These are phyloP conservation scores for Mylabris sibirica DNA, from an alignment of 2,888 invertebrate genomes.

Conservation along the genomic window DNA sequence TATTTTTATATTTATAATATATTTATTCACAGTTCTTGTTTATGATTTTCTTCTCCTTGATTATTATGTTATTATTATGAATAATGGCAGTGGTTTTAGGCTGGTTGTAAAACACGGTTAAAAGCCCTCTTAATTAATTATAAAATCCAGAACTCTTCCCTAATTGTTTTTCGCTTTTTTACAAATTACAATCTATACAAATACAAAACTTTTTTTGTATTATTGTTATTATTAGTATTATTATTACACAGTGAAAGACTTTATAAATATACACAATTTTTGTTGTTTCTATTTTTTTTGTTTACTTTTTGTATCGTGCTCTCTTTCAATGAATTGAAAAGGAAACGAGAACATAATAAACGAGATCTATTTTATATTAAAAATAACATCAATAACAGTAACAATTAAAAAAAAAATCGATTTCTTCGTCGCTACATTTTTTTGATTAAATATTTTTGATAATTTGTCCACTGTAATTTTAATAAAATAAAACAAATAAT, in stretches of 20 bases:
- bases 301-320: conserved; percentile 36
- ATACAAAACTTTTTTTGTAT: conserved; percentile 49
- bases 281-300: too few relatives aligned
- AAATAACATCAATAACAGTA: conserved; percentile 21
- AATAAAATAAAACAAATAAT: too few relatives aligned
- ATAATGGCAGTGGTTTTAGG: conserved; percentile 56
- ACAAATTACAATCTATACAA: conserved; percentile 50
- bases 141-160: conserved; percentile 37
- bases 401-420: too few relatives aligned
- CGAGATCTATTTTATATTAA: conserved; percentile 40
- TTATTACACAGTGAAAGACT: conserved; percentile 57
- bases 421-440: not conserved
- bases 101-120: conserved; percentile 54
- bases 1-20: too few relatives aligned
- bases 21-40: not conserved
- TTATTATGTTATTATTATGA: conserved; percentile 10
- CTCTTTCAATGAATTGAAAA: conserved; percentile 28
- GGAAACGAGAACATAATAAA: conserved; percentile 34
- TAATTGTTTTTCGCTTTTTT: conserved; percentile 35
- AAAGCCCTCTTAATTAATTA: conserved; percentile 40
- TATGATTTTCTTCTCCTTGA: conserved; percentile 42
- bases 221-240: too few relatives aligned
- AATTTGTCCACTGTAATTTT: not conserved
- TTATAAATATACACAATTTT: conserved; percentile 46
- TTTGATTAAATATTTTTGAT: not conserved